Conservation (phyloP, 1,140 invertebrate species). For the Orussus abietinus region DNA sequence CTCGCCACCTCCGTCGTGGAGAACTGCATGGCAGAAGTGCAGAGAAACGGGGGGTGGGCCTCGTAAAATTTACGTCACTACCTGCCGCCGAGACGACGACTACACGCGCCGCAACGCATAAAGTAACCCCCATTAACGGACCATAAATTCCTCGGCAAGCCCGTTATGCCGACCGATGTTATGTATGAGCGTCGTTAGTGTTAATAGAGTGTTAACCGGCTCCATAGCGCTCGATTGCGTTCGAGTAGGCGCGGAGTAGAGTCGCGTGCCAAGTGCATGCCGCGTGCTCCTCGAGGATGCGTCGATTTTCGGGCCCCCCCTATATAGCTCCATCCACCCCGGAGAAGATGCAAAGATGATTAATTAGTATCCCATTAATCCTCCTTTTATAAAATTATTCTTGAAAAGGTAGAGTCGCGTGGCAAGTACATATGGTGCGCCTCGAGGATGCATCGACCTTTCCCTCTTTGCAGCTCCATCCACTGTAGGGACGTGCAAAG, state of each 20-base stretch:
- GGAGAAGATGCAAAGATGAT: too few relatives aligned
- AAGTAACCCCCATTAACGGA: slow-evolving; percentile 41
- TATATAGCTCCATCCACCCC: too few relatives aligned
- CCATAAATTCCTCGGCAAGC: slow-evolving; percentile 36
- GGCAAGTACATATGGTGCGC: too few relatives aligned
- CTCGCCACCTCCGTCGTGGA: not conserved
- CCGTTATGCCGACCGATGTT: slow-evolving; percentile 31
- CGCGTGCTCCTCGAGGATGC: slow-evolving; percentile 28
- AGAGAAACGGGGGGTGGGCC: slow-evolving; percentile 13
- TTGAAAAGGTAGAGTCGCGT: too few relatives aligned
- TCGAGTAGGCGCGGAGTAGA: slow-evolving; percentile 17
- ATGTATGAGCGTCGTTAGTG: slow-evolving; percentile 54
- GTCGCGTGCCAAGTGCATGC: slow-evolving; percentile 3
- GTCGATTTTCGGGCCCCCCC: slow-evolving; percentile 44
- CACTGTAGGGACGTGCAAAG: too few relatives aligned
- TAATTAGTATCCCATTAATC: too few relatives aligned
- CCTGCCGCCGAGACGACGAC: slow-evolving; percentile 21
- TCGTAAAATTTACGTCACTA: slow-evolving; percentile 29
- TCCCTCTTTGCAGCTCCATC: too few relatives aligned
- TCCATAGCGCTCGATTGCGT: slow-evolving; percentile 46
- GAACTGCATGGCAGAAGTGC: not conserved
- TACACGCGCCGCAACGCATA: slow-evolving; percentile 33
- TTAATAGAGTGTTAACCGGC: slow-evolving; percentile 54
- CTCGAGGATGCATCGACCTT: not conserved
- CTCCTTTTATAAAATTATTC: too few relatives aligned